Base-by-base conservation (phyloP, 2,113 vertebrate species). In the Chaetura pelagica region DNA sequence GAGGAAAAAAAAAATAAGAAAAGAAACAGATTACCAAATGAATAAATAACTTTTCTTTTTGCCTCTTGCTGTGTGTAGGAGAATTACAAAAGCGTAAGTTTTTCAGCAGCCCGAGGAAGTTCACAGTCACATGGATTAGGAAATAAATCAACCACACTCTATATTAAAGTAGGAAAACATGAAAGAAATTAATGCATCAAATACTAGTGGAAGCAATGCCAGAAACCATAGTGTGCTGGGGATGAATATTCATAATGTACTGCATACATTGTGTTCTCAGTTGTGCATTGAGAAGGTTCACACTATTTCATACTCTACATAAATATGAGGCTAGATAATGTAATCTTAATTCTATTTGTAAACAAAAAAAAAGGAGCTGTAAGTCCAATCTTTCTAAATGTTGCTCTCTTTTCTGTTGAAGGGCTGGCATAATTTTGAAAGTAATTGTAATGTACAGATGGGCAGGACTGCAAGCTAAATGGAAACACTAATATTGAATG, bases 21-120 rank as follows among this genome's bases (percentile, higher is more conserved):
- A 93, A 97, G 83, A 96, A 96, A 89, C 84, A 97, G 81, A 97
- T 98, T 91, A 98, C 84, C 85, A 94, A 96, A 94, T 92, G 64
- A 97, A 89, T 94, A 87, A 96, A 95, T 81, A 95, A 42, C 80
- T 67, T 89, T 94, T 89, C 58, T 88, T 58, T 96, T 97, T 79
- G 96, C 84, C 96, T 95, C 95, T 96, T 91, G 95, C 79, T 94
- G 72, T 58, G 35, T 84, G 91, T 74, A 89, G 92, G 86, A 93
- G 72, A 93, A 87, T 91, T 61, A 95, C 61, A 96, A 79, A 91
- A 91, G 63, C 7, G 10, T 77, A 46, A 89, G 84, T 71, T 84
- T 95, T 97, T 90, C 96, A 97, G 84, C 82, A 91, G 55, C 75
- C 81, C 72, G 1, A 90, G 89, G 87, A 95, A 96, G 86, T 93